Conservation (phyloP, 2,888 invertebrate species). For the Ichneumon xanthorius region DNA sequence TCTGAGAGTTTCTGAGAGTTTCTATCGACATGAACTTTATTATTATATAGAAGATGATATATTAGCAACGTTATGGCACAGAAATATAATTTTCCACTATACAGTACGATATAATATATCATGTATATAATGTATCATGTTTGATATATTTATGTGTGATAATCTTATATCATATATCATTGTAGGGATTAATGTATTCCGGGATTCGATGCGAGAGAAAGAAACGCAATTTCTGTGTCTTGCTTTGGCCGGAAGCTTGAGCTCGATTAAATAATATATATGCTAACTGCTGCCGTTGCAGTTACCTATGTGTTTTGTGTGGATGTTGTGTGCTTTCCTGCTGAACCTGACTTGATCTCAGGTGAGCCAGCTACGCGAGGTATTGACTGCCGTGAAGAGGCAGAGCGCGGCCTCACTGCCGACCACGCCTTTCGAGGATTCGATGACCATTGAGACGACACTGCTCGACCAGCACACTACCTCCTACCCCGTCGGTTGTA, state of each 20-base stretch:
- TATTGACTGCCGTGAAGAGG: conserved; percentile 84
- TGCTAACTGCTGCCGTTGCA: conserved; percentile 24
- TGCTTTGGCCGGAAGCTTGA: background rate
- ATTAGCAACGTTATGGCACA: too few species aligned
- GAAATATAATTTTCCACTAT: too few species aligned
- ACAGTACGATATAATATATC: too few species aligned
- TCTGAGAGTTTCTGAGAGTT: too few species aligned
- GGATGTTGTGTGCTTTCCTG: conserved; percentile 68
- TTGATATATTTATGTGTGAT: too few species aligned
- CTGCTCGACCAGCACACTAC: conserved; percentile 84
- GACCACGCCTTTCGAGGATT: conserved; percentile 82
- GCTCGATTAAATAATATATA: conserved; percentile 6
- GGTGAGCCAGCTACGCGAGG: conserved; percentile 85
- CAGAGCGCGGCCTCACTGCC: conserved; percentile 82
- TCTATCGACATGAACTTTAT: too few species aligned
- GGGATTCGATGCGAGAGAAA: background rate
- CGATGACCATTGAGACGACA: conserved; percentile 84
- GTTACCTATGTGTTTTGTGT: conserved; percentile 29
- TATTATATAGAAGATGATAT: too few species aligned
- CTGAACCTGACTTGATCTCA: conserved; percentile 82
- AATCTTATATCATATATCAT: background rate
- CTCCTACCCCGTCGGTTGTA: conserved; percentile 83
- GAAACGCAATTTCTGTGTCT: background rate
- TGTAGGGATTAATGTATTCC: background rate
- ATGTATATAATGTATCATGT: too few species aligned